A percentile compares a stretch with the other conserved stretches of the same genome.
Evolutionary conservation across 2,888 invertebrate species (phyloP).

Genomic region (Orthosia cruda): DNA sequence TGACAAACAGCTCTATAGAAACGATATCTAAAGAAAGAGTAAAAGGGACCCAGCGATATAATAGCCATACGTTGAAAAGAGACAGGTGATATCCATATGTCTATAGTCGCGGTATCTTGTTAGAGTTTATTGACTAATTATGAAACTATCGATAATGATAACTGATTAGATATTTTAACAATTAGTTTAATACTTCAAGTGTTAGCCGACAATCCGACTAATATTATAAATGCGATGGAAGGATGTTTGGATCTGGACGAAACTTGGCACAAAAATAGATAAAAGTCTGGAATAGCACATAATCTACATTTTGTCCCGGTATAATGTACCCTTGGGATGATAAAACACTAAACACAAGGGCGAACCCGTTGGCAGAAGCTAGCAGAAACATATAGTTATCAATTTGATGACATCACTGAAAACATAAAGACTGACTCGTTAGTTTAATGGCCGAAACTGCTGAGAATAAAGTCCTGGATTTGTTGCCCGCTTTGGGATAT

Average conservation of each 20-base stretch:
- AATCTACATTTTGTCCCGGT: no score
- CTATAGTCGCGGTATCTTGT: conserved; percentile 16
- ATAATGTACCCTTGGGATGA: no score
- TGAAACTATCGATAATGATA: conserved; percentile 27
- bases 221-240: no score
- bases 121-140: conserved; percentile 47
- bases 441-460: not conserved
- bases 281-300: no score
- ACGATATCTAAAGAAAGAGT: conserved; percentile 50
- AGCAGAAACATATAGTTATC: not conserved
- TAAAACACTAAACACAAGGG: no score
- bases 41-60: conserved; percentile 28
- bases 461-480: not conserved
- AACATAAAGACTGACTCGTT: not conserved
- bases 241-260: no score
- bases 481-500: no score
- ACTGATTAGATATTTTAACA: conserved; percentile 39
- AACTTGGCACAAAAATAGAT: no score
- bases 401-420: conserved; percentile 9
- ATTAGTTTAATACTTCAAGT: conserved; percentile 23
- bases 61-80: conserved; percentile 29
- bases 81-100: conserved; percentile 32
- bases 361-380: no score
- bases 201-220: not conserved
- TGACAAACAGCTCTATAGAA: conserved; percentile 53